Evolutionary conservation across 2,113 vertebrate species (phyloP).

Genomic region (Hoplias malabaricus): DNA sequence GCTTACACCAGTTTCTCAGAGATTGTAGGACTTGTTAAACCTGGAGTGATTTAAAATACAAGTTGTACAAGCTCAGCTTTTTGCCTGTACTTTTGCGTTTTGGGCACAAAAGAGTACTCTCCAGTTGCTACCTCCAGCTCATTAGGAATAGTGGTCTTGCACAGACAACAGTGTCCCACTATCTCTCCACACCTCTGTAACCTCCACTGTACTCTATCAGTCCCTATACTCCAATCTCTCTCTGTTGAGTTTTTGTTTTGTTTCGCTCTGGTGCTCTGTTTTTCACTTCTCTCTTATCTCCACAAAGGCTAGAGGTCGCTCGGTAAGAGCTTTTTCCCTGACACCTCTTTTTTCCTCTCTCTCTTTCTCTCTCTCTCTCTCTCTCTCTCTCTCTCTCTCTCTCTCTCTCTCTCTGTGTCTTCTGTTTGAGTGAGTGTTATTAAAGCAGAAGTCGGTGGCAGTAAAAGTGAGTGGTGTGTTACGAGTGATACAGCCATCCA

Average conservation of each 20-base stretch:
- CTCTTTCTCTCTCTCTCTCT: conserved; percentile 19
- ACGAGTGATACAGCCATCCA: conserved; percentile 66
- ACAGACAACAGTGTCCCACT: not conserved
- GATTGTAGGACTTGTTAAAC: no score
- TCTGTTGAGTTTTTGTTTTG: conserved; percentile 24
- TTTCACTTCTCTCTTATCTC: conserved; percentile 7
- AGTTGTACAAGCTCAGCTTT: no score
- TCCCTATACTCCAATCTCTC: not conserved
- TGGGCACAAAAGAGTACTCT: not conserved
- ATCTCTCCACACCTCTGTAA: conserved; percentile 13
- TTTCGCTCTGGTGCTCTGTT: conserved; percentile 1
- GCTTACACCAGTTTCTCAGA: not conserved
- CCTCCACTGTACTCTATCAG: not conserved
- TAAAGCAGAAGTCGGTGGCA: conserved; percentile 48
- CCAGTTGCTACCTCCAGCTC: conserved; percentile 2
- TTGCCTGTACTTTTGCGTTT: not conserved
- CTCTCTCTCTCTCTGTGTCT: conserved; percentile 7
- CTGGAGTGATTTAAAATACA: no score
- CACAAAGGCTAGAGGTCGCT: conserved; percentile 10
- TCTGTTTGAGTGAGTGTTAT: conserved; percentile 28
- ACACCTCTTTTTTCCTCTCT: conserved; percentile 8
- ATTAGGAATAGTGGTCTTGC: conserved; percentile 30
- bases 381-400: not conserved
- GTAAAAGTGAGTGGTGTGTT: conserved; percentile 53
- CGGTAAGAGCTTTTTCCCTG: conserved; percentile 18